Percentiles rank a stretch among this genome's conserved stretches.
phyloP scores from a whole-genome alignment of 2,113 vertebrate species.

The Heterocephalus glaber region DNA sequence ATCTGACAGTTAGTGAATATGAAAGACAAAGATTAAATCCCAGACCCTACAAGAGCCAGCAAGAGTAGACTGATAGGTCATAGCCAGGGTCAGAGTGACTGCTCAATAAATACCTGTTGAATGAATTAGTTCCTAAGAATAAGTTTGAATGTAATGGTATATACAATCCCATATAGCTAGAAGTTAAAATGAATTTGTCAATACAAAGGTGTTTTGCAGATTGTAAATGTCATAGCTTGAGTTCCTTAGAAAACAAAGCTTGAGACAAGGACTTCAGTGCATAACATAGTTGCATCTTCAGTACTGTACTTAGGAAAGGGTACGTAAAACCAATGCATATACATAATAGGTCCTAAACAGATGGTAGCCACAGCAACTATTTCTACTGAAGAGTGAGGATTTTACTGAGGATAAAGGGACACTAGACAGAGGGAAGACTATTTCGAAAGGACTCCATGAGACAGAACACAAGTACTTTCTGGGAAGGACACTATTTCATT shows the following conservation, averaged over 20 bases:
- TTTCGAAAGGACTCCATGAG: constrained; percentile 9
- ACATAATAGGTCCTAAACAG: background rate
- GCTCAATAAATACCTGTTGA: background rate
- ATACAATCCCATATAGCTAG: background rate
- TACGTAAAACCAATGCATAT: background rate
- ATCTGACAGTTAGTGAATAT: background rate
- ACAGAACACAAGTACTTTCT: background rate
- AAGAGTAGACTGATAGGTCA: background rate
- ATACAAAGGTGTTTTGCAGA: background rate
- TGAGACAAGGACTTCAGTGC: background rate
- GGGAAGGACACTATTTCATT: background rate
- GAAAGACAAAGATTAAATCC: background rate
- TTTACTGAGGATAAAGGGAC: background rate
- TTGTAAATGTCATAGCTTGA: background rate
- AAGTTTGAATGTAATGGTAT: background rate
- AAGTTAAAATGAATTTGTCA: constrained; percentile 17
- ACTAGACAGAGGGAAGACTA: background rate
- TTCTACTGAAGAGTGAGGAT: background rate
- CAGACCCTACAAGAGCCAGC: background rate
- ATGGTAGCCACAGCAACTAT: background rate
- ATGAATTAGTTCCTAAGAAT: background rate
- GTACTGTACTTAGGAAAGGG: background rate
- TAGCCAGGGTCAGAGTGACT: background rate
- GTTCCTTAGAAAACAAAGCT: background rate
- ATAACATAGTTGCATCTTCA: background rate